phyloP scores from a whole-genome alignment of 2,888 invertebrate genomes.

The Sinopyrophorus schimmeli region DNA sequence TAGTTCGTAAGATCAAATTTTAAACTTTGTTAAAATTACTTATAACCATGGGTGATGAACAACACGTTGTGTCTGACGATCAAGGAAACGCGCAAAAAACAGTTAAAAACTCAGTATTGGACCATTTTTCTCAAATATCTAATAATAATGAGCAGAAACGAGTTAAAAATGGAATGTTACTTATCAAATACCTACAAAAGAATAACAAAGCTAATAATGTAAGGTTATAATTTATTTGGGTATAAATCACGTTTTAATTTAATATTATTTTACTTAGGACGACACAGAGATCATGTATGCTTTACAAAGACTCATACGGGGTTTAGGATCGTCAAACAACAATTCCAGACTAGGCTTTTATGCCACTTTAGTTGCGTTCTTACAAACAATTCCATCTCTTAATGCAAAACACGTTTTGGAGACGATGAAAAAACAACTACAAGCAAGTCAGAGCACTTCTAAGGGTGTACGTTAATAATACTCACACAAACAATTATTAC shows the following conservation, averaged over 20 bases:
- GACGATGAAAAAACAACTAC: constrained; percentile 67
- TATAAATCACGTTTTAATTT: constrained; percentile 12
- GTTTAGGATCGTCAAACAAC: constrained; percentile 70
- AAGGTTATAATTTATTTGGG: constrained; percentile 41
- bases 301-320: constrained; percentile 69
- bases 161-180: constrained; percentile 50
- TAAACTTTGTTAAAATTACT: no score
- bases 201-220: constrained; percentile 49
- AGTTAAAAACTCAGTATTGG: constrained; percentile 51
- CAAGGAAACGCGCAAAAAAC: constrained; percentile 40
- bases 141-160: constrained; percentile 52
- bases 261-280: constrained; percentile 55
- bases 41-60: neutral
- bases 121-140: constrained; percentile 55
- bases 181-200: constrained; percentile 54
- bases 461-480: constrained; percentile 73
- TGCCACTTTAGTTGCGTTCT: constrained; percentile 66
- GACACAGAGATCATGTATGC: constrained; percentile 68
- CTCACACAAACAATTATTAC: neutral
- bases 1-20: no score
- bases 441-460: constrained; percentile 61
- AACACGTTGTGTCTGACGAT: constrained; percentile 11
- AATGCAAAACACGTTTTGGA: constrained; percentile 61
- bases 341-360: constrained; percentile 70
- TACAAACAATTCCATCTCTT: constrained; percentile 57